Evolutionary conservation across 1,140 invertebrate genomes (phyloP), one percentile per base, ranked within the genome.

Genomic region (Pseudomyrmex concolor): DNA sequence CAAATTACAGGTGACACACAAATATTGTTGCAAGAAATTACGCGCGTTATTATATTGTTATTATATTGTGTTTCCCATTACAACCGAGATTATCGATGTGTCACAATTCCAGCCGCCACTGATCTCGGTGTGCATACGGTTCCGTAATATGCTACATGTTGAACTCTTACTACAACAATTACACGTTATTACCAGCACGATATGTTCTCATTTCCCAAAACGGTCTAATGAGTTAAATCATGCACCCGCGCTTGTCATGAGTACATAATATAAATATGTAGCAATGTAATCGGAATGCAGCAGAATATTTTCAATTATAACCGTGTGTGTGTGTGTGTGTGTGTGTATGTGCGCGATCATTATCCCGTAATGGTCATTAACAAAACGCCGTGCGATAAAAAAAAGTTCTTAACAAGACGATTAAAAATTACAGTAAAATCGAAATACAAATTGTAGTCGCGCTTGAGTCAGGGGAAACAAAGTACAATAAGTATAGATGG

Each of bases 211-310:
- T 70, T 54, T 54, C 15, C 22, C 50, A 8, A 25, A 64, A 64
- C 34, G 34, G 2, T 34, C 62, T 45, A 70, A 54, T 25, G 66
- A 68, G 8, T 45, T 54, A n/a, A 70, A 70, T 70, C 22, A 70
- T 70, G 15, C 9, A 55, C 22, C 66, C 15, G 9, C 15, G 9
- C 19, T 4, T 15, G 50, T 68, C 67, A 9, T 9, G 15, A 34
- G 7, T 51, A 12, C 51, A 19, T 34, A 70, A 70, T 34, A 22
- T 34, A 22, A 25, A 54, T 17, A 22, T 19, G 5, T 51, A 54
- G 8, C 4, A 22, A 22, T 45, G 22, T 51, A 51, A 54, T 68
- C 50, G 15, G 2, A 45, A 55, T 54, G 67, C 22, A 9, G 48
- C 48, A 22, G 10, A 7, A 15, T 67, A 54, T 51, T 68, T 51